Evolutionary conservation across 2,888 invertebrate genomes (phyloP), one percentile per base, ranked within the genome.

Genomic region (Thyatira batis): DNA sequence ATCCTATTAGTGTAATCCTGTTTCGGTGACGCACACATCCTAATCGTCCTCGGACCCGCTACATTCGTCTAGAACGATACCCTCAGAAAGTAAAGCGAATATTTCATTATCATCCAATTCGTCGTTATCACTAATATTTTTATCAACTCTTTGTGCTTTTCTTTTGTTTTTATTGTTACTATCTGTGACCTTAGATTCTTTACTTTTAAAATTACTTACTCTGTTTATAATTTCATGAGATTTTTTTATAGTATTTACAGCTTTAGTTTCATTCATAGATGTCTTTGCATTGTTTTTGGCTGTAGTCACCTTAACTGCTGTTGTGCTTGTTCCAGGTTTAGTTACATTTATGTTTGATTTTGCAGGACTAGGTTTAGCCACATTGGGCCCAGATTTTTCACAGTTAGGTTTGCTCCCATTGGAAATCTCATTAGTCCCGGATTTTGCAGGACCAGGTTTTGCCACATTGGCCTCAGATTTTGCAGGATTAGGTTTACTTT

Each of bases 51-150:
- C 89, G 20, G 88, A 85, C 2, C 84, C 87, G 55, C 76, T 77
- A 53, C 88, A 91, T 61, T 89, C 86, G 49, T 90, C 90, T 30
- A 90, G 58, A 11, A 89, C 76, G 3, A 90, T 86, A 0, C 85
- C 88, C 48, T 76, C 73, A 1, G 87, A 84, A 66, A 90, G 77
- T n/a, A 89, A 61, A 2, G 85, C 84, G 1, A 88, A 60, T 28
- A 90, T 89, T 53, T 85, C 88, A 33, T 78, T 70, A 60, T 89
- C 89, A 51, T 83, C 73, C 49, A 89, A 71, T 66, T 87, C 89
- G 21, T 88, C 89, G 53, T 73, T 77, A 64, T 81, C 80, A 52
- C 67, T 71, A n/a, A 60, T 54, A 8, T 57, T 55, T 20, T 56
- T 59, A 23, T 63, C 58, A 13, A 28, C 43, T 8, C 53, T 54